Evolutionary conservation across 2,888 invertebrate species (phyloP), one percentile per base, ranked within the genome.

Genomic region (Petrophora chlorosata): DNA sequence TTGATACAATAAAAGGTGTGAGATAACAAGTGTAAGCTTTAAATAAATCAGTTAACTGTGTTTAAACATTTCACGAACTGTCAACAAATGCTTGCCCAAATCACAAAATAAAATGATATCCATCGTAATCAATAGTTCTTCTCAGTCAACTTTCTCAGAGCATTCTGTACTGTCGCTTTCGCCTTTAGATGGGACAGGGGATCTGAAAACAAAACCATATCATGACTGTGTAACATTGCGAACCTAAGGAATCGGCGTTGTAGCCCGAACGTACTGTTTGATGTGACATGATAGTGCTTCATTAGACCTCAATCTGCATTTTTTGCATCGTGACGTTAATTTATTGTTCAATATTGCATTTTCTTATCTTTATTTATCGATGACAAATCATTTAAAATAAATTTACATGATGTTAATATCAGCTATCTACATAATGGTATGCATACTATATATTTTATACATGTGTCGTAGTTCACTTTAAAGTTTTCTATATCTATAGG

Each of bases 81-180:
- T 68, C 67, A 77, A 79, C 76, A 80, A 85, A 85, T 85, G 85
- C 84, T 79, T 76, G 65, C 63, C 65, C 73, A 73, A 73, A 79
- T 78, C 76, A 81, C 79, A 79, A 78, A 76, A 70, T 67, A 52
- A 65, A 66, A 62, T 54, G 53, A 63, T 63, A 67, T 72, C 67
- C 67, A 63, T 64, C 56, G 59, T 60, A 62, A 61, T 81, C 69
- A 87, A 73, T 80, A 88, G 75, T 86, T 86, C 68, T 79, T 84
- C 73, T 90, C 90, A 90, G 90, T 89, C 82, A 88, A 77, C 77
- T 86, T 90, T 86, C 81, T 81, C 79, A 90, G 86, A 74, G 90
- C 90, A 79, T 89, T 90, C 89, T 90, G 90, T 71, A 90, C 90
- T 66, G 89, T 90, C 82, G 88, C 89, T 75, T 89, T 90, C 85